A percentile compares a stretch with the other conserved stretches of the same genome.
Evolutionary conservation across 92 coral and sea anemone species (phyloP).

Genomic region (Hydrozoanthus gracilis): DNA sequence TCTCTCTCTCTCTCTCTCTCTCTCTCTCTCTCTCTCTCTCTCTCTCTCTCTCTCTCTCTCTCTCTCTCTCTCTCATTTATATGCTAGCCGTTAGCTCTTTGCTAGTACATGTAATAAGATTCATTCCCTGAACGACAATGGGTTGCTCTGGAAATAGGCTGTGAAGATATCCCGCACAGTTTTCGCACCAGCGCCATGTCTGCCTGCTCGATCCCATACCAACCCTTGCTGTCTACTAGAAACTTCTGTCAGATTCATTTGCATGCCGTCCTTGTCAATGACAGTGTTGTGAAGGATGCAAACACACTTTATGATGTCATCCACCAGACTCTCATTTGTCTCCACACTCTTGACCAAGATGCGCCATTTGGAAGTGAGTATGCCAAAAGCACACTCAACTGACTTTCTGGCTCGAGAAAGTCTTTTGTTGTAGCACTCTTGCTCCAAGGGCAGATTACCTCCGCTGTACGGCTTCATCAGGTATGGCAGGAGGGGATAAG

Average conservation of each 20-base stretch:
- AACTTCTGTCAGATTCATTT: neutral
- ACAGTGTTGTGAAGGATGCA: neutral
- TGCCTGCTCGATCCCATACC: neutral
- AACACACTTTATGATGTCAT: neutral
- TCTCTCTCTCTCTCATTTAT: neutral
- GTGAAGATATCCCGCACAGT: neutral
- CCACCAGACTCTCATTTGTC: neutral
- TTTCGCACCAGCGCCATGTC: neutral
- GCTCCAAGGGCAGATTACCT: neutral
- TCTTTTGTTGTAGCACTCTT: neutral
- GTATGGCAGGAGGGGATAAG: neutral
- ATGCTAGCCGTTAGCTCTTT: neutral
- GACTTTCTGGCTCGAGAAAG: neutral
- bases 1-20: no score
- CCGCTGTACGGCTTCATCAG: neutral
- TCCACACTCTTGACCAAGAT: neutral
- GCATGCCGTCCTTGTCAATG: neutral
- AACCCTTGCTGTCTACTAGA: neutral
- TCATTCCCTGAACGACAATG: neutral
- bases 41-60: neutral
- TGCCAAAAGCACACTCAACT: neutral
- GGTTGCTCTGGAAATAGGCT: neutral
- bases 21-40: neutral
- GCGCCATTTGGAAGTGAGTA: neutral
- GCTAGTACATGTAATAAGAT: neutral